Percentiles rank a stretch among this genome's conserved stretches.
Evolutionary conservation across 2,797 vertebrate species (phyloP).

Genomic region (Sebastes hopkinsi): DNA sequence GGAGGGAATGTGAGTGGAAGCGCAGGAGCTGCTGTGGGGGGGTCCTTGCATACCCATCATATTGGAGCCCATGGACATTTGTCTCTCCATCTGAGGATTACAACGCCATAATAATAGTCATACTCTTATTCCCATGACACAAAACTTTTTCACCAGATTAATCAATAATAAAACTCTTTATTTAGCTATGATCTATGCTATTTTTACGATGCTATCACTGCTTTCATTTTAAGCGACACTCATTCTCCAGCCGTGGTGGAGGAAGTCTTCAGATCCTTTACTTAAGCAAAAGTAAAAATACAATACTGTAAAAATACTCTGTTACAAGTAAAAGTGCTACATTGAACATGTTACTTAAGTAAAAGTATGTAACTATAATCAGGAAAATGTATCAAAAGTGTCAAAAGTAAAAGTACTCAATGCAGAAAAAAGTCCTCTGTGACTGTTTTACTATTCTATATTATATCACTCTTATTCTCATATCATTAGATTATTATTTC

Average conservation of each 20-base stretch:
- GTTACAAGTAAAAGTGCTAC: too few species aligned
- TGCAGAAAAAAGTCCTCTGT: too few species aligned
- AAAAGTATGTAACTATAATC: too few species aligned
- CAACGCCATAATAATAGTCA: conserved; percentile 42
- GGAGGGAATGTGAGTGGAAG: conserved; percentile 94
- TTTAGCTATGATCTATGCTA: background rate
- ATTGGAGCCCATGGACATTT: conserved; percentile 97
- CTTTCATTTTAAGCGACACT: background rate
- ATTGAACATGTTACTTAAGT: too few species aligned
- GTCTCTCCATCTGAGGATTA: conserved; percentile 93
- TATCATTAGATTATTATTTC: too few species aligned
- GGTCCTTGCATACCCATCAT: conserved; percentile 99
- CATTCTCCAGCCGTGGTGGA: background rate
- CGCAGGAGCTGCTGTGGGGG: conserved; percentile 92
- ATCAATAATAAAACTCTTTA: background rate
- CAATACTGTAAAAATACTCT: too few species aligned
- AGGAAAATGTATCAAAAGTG: too few species aligned
- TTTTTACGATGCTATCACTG: background rate
- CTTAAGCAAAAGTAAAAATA: too few species aligned
- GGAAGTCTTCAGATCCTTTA: background rate
- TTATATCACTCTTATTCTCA: too few species aligned
- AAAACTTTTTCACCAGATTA: background rate
- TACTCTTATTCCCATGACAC: background rate
- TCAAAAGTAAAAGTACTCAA: too few species aligned
- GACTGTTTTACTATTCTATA: too few species aligned